Evolutionary conservation across 1,140 invertebrate genomes (phyloP).

Genomic region (Drosophila biarmipes): DNA sequence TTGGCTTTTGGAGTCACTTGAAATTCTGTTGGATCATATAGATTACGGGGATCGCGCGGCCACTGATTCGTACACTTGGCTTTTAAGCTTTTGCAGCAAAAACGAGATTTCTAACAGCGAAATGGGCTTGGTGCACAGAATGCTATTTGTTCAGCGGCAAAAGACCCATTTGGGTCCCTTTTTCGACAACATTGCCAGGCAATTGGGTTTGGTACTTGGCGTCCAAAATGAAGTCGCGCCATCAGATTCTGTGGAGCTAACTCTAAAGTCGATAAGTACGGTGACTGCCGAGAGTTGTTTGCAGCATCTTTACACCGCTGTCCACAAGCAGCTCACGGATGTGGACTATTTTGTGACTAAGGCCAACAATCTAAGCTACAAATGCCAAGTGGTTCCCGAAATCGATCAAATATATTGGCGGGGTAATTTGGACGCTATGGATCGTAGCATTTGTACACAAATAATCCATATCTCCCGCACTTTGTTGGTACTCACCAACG

Average conservation of each 20-base stretch:
- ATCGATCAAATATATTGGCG: slow-evolving; percentile 69
- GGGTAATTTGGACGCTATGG: slow-evolving; percentile 60
- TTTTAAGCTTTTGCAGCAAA: slow-evolving; percentile 68
- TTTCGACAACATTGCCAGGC: slow-evolving; percentile 66
- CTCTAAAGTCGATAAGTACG: slow-evolving; percentile 59
- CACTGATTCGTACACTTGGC: slow-evolving; percentile 72
- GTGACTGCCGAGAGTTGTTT: slow-evolving; percentile 62
- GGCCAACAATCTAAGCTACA: slow-evolving; percentile 73
- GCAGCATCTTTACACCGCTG: slow-evolving; percentile 58
- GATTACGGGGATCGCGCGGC: slow-evolving; percentile 47
- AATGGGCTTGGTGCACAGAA: slow-evolving; percentile 65
- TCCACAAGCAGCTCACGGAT: slow-evolving; percentile 76
- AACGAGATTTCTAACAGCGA: slow-evolving; percentile 57
- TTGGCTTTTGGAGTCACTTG: slow-evolving; percentile 62
- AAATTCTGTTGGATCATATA: slow-evolving; percentile 73
- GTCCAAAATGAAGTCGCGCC: slow-evolving; percentile 43
- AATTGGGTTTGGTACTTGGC: slow-evolving; percentile 61
- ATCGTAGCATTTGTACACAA: slow-evolving; percentile 76
- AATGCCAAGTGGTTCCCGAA: slow-evolving; percentile 72
- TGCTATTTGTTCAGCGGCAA: slow-evolving; percentile 74
- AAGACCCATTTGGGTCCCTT: slow-evolving; percentile 76
- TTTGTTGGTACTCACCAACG: slow-evolving; percentile 64
- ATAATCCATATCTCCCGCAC: slow-evolving; percentile 72
- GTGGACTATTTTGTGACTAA: slow-evolving; percentile 78
- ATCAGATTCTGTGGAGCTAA: slow-evolving; percentile 27